These are phyloP conservation scores for Phoenicopterus ruber DNA, from an alignment of 2,113 vertebrate genomes.

Conservation along the genomic window DNA sequence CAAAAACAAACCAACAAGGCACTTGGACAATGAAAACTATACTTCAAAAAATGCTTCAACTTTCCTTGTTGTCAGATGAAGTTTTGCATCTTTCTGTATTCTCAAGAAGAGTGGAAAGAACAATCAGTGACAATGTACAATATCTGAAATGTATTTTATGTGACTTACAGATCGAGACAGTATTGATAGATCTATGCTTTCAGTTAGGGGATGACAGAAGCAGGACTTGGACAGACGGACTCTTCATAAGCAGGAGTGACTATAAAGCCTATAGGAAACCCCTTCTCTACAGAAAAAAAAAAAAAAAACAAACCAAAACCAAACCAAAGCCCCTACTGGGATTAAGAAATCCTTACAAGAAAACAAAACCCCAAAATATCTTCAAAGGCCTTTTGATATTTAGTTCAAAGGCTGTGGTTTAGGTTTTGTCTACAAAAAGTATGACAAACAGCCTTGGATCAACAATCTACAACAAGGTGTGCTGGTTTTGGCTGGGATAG, in stretches of 20 bases:
- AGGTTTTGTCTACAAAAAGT: not conserved
- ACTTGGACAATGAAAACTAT: not conserved
- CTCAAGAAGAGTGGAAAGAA: not conserved
- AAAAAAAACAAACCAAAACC: not conserved
- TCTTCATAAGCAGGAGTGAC: not conserved
- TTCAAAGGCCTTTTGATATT: slow-evolving; percentile 41
- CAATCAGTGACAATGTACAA: not conserved
- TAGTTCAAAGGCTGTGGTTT: slow-evolving; percentile 31
- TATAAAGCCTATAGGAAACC: not conserved
- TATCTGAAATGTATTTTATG: not conserved
- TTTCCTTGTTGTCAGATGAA: not conserved
- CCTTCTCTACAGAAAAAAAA: not conserved
- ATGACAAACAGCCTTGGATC: not conserved
- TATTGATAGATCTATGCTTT: not conserved
- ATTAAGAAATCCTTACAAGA: not conserved
- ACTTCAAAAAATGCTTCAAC: not conserved
- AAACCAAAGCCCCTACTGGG: not conserved
- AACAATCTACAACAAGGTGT: not conserved
- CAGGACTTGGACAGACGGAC: accelerated
- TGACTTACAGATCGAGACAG: not conserved
- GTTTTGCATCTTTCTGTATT: not conserved
- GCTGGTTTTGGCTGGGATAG: too few species aligned
- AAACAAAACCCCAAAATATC: not conserved
- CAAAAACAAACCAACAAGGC: not conserved
- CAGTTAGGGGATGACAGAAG: not conserved